Base-by-base conservation (phyloP, 2,113 vertebrate genomes). In the Gymnocephalus cernua region DNA sequence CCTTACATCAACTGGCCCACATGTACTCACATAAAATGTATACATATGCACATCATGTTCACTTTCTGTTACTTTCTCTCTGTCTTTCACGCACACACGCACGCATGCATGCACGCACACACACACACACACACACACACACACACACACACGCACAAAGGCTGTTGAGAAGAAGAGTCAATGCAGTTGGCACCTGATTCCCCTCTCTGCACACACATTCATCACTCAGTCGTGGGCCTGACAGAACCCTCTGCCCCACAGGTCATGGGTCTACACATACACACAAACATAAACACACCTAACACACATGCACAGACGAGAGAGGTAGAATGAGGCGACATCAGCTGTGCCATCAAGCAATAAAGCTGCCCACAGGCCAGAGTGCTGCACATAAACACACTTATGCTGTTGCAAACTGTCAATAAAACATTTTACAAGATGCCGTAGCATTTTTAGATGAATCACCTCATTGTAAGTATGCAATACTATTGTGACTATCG, bases 211-310 rank as follows among this genome's bases (percentile, higher is more conserved):
- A 91, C 92, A 82, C 89, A 91, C 91, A 93, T 93, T 93, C 87
- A 93, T 94, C 92, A 93, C 91, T 94, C 93, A 84, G 89, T 92
- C 86, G 79, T 83, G 83, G 81, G 79, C 78, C 88, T 92, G 93
- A 93, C 92, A 93, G 80, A 88, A 78, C 61, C 90, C 84, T 80
- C 75, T 92, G 89, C 76, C 93, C 92, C 72, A 82, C 84, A 89
- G 91, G 92, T 84, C 87, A 80, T 27, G 59, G 80, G 70, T 84
- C 47, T 84, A 87, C 78, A 90, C 89, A 90, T 59, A 59, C 79
- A 89, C 76, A 79, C 76, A 67, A 16, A 23, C 50, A 64, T 23
- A 73, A 67, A 86, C 74, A 83, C 75, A 78, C 54, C 6, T 57
- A 62, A 79, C 68, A 77, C 74, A 76, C 82, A 83, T 29, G 50